These are phyloP conservation scores for Montipora capitata DNA, from an alignment of 92 coral and sea anemone genomes.

Conservation along the genomic window DNA sequence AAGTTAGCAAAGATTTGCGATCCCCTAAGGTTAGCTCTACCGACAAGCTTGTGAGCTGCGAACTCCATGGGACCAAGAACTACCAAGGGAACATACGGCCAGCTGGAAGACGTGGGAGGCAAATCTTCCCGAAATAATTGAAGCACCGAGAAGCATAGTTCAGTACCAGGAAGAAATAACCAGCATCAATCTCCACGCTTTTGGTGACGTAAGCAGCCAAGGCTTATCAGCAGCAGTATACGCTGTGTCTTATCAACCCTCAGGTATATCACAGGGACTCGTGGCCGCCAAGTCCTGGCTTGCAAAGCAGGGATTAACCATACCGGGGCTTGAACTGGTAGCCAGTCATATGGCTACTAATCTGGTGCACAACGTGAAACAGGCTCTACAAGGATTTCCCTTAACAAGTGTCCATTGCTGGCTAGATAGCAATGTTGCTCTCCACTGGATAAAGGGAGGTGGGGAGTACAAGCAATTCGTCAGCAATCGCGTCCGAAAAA, in stretches of 20 bases:
- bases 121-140: not conserved
- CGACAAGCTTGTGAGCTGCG: not conserved
- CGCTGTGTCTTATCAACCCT: too few species aligned
- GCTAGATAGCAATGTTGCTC: conserved; percentile 66
- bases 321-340: too few species aligned
- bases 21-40: not conserved
- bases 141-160: conserved; percentile 3
- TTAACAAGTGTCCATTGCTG: conserved; percentile 43
- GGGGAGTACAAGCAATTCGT: conserved; percentile 39
- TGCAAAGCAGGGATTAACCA: too few species aligned
- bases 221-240: too few species aligned
- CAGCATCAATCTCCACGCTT: not conserved
- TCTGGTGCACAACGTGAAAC: conserved; percentile 8
- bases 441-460: too few species aligned
- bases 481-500: conserved; percentile 38
- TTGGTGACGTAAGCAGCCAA: too few species aligned
- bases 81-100: not conserved
- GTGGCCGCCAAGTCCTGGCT: too few species aligned
- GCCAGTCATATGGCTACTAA: not conserved
- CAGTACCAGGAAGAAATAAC: not conserved
- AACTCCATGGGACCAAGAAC: too few species aligned
- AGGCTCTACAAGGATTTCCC: not conserved
- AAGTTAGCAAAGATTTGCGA: conserved; percentile 2
- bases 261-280: too few species aligned
- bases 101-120: not conserved